These are phyloP conservation scores for Drosophila kepulauana DNA, from an alignment of 1,140 invertebrate species.

Conservation along the genomic window DNA sequence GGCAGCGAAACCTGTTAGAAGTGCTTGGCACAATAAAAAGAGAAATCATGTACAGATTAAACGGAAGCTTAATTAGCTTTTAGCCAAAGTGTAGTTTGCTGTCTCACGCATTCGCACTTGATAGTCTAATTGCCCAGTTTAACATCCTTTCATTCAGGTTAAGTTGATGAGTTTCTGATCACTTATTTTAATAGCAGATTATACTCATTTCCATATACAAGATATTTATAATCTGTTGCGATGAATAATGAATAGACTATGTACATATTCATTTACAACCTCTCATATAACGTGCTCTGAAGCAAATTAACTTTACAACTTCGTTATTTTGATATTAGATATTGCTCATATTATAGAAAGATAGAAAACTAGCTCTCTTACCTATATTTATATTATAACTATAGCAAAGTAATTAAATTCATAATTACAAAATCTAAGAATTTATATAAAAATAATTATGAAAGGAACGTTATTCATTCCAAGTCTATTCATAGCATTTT, in stretches of 20 bases:
- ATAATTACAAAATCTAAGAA: too few species aligned
- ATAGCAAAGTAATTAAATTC: too few species aligned
- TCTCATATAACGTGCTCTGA: too few species aligned
- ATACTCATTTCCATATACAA: neutral
- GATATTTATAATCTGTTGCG: neutral
- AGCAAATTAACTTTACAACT: too few species aligned
- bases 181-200: neutral
- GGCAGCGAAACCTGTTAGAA: slow-evolving; percentile 29
- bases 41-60: slow-evolving; percentile 18
- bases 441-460: too few species aligned
- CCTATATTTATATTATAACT: too few species aligned
- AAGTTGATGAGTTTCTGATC: neutral
- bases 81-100: neutral
- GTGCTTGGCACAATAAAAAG: slow-evolving; percentile 7
- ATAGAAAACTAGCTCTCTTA: too few species aligned
- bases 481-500: too few species aligned
- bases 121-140: slow-evolving; percentile 10
- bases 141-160: neutral
- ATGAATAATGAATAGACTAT: neutral
- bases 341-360: too few species aligned
- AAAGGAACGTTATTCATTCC: too few species aligned
- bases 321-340: too few species aligned
- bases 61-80: slow-evolving; percentile 32
- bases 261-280: too few species aligned
- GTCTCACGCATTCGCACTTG: neutral